A percentile compares a stretch with the other conserved stretches of the same genome.
Conservation (phyloP, 30 jellyfish, hydroid and myxozoan genomes). For the Thelohanellus kitauei region DNA sequence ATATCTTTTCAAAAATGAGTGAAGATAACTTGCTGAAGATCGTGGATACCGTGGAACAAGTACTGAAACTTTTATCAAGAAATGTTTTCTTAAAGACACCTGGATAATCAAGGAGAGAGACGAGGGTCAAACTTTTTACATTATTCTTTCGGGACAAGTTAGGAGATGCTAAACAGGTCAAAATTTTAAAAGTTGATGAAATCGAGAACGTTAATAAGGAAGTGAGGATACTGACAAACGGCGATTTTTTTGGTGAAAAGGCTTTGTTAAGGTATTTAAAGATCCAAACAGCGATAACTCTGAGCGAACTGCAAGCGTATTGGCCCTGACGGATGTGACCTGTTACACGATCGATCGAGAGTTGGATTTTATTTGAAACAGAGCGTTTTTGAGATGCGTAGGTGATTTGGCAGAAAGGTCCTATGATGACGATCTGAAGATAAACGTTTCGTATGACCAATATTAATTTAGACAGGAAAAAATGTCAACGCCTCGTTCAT, state of each 20-base stretch:
- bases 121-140: not conserved
- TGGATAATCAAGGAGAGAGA: not conserved
- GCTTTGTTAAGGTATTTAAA: slow-evolving; percentile 25
- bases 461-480: no score
- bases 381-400: not conserved
- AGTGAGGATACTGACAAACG: slow-evolving; percentile 16
- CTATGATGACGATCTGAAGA: no score
- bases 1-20: no score
- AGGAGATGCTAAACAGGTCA: not conserved
- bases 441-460: no score
- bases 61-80: not conserved
- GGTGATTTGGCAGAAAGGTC: not conserved
- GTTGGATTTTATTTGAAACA: slow-evolving; percentile 2
- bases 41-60: no score
- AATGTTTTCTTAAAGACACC: not conserved
- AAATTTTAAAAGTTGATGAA: not conserved
- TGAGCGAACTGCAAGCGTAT: slow-evolving; percentile 60
- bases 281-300: not conserved
- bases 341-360: slow-evolving; percentile 62
- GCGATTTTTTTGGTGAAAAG: slow-evolving; percentile 80
- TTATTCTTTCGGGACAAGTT: not conserved
- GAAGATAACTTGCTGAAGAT: no score
- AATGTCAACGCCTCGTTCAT: no score
- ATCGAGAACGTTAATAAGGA: not conserved
- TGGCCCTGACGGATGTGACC: slow-evolving; percentile 30